Evolutionary conservation across 2,888 invertebrate genomes (phyloP).

Genomic region (Pandemis corylana): DNA sequence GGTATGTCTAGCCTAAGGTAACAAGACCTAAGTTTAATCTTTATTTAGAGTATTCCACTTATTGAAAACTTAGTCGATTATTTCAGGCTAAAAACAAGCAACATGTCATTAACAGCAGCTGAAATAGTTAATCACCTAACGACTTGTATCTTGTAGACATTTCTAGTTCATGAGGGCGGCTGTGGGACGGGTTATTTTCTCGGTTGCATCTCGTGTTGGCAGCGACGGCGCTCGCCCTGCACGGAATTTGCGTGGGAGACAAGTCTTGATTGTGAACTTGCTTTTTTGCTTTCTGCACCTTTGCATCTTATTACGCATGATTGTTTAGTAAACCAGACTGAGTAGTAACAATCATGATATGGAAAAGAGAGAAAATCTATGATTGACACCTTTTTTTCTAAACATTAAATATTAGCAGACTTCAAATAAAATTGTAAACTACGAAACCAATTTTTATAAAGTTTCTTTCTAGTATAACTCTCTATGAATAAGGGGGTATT

Average conservation of each 20-base stretch:
- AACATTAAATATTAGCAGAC: too few relatives aligned
- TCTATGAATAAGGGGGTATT: neutral
- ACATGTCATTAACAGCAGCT: neutral
- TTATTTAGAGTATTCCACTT: neutral
- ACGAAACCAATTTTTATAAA: too few relatives aligned
- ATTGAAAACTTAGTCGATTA: neutral
- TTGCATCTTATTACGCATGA: conserved; percentile 18
- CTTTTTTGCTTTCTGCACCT: conserved; percentile 37
- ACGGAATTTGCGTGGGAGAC: conserved; percentile 41
- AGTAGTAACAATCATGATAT: neutral
- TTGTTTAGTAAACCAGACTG: neutral
- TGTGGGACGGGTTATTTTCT: conserved; percentile 29
- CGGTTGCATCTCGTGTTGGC: conserved; percentile 32
- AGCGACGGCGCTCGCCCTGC: conserved; percentile 37
- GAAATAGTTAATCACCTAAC: neutral
- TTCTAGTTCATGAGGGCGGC: conserved; percentile 37
- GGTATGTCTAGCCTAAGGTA: too few relatives aligned
- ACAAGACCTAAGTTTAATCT: neutral
- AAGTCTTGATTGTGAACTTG: conserved; percentile 40
- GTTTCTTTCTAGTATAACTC: too few relatives aligned
- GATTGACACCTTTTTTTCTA: too few relatives aligned
- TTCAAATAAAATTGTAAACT: too few relatives aligned
- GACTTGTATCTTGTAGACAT: neutral
- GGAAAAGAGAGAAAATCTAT: neutral
- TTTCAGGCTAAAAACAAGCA: neutral